phyloP scores from a whole-genome alignment of 1,140 invertebrate species.

The Subanguina moxae region DNA sequence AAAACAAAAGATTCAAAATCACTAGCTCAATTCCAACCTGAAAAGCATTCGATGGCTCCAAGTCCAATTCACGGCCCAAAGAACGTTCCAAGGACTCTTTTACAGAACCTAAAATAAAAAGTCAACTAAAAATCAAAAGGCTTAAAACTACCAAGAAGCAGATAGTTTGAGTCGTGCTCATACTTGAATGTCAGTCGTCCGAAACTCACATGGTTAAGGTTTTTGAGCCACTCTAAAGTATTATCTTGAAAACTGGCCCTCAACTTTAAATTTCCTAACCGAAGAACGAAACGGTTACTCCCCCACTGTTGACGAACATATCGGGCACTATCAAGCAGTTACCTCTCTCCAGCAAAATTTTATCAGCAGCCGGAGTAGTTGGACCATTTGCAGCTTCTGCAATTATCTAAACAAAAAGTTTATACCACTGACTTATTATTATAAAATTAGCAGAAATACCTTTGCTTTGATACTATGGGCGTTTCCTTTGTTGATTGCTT shows the following conservation, averaged over 20 bases:
- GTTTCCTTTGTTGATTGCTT: conserved; percentile 89
- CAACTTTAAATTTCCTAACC: too few species aligned
- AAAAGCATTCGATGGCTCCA: conserved; percentile 87
- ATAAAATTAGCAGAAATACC: conserved; percentile 61
- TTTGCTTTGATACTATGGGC: conserved; percentile 85
- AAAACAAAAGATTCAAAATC: too few species aligned
- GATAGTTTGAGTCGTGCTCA: conserved; percentile 94
- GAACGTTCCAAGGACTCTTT: conserved; percentile 94
- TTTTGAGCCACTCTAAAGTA: conserved; percentile 96
- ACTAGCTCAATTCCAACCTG: conserved; percentile 66
- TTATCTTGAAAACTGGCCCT: too few species aligned
- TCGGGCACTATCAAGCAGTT: conserved; percentile 89
- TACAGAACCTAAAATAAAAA: conserved; percentile 77
- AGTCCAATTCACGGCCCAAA: conserved; percentile 88
- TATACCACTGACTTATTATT: too few species aligned
- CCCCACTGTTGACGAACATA: conserved; percentile 87
- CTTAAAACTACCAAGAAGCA: conserved; percentile 73
- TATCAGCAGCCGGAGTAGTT: conserved; percentile 91
- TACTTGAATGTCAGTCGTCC: conserved; percentile 98
- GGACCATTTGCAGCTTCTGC: conserved; percentile 98
- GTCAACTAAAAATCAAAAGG: too few species aligned
- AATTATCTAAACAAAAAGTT: conserved; percentile 77
- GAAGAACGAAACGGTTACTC: conserved; percentile 99
- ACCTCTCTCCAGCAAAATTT: conserved; percentile 87
- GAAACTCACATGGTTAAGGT: conserved; percentile 97